Evolutionary conservation across 2,888 invertebrate genomes (phyloP).

Genomic region (Diplazon laetatorius): DNA sequence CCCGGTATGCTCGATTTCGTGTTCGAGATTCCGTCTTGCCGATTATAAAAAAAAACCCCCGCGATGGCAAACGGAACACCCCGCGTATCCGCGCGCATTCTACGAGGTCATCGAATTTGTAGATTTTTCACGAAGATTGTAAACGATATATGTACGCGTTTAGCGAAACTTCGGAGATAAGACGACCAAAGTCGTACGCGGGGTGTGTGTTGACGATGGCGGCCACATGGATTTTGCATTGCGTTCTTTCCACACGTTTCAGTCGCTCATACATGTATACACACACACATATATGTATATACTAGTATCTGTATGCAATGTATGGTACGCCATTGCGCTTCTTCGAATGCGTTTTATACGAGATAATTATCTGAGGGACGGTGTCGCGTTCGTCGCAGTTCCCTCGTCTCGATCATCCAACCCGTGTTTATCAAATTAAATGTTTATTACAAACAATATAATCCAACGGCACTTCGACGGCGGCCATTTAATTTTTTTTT

Average conservation of each 20-base stretch:
- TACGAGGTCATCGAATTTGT: slow-evolving; percentile 65
- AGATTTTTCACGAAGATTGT: slow-evolving; percentile 60
- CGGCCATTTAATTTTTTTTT: background rate
- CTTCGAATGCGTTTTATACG: slow-evolving; percentile 37
- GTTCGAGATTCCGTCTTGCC: slow-evolving; percentile 62
- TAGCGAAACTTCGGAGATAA: slow-evolving; percentile 52
- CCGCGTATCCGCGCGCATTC: slow-evolving; percentile 56
- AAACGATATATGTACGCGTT: slow-evolving; percentile 53
- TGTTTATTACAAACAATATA: slow-evolving; percentile 28
- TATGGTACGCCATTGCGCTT: slow-evolving; percentile 1
- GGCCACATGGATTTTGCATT: no score
- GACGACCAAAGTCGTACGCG: slow-evolving; percentile 35
- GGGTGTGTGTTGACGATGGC: slow-evolving; percentile 16
- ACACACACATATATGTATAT: no score
- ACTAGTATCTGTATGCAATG: no score
- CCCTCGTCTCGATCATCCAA: slow-evolving; percentile 32
- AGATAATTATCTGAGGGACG: slow-evolving; percentile 52
- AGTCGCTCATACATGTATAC: no score
- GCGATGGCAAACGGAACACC: slow-evolving; percentile 60
- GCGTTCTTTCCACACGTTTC: no score
- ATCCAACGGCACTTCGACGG: background rate
- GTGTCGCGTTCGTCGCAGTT: slow-evolving; percentile 3
- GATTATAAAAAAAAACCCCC: slow-evolving; percentile 61
- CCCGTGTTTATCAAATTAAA: slow-evolving; percentile 34
- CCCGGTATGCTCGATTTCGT: slow-evolving; percentile 64